Evolutionary conservation across 2,797 vertebrate species (phyloP), one percentile per base, ranked within the genome.

Genomic region (Bradypodion ventrale): DNA sequence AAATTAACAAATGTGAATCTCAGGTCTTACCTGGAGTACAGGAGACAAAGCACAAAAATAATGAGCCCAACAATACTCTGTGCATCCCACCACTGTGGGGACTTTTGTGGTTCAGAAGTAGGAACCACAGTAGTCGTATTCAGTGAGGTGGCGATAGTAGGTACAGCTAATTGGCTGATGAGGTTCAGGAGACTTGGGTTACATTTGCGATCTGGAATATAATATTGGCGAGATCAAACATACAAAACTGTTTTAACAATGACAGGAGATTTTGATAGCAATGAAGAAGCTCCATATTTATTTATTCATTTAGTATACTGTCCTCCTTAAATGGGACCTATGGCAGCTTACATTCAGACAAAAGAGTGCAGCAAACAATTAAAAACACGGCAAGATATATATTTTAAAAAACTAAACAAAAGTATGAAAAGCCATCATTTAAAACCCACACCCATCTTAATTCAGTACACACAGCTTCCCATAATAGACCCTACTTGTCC

Each of bases 11-110:
- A 72, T 76, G 19, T 40, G 19, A 66, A n/a, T 35, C 35, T 63
- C 70, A 59, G 69, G n/a, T 84, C 95, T 93, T 94, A 99, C 98
- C 98, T 98, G 66, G 98, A 99, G 93, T 98, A 99, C 42, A 98
- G 85, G 86, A 99, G 97, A 92, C 98, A 99, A 59, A 97, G 60
- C 85, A 98, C 94, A 88, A 98, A 98, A 83, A 99, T 92, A 4
- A 93, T 1, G 1, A 99, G 91, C 16, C 97, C 98, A 78, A 97
- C 87, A 5, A 97, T 89, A 85, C 94, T 98, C 94, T 99, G 97
- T 56, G 92, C 88, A 49, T 98, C 97, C 96, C 97, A 97, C 96
- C 96, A 97, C 91, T 96, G 96, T 23, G 98, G 90, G 89, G 8
- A 96, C 92, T 75, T 94, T 65, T 21, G 94, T 0, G 86, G 93